phyloP scores from a whole-genome alignment of 2,113 vertebrate species.

The Solenodon paradoxus region DNA sequence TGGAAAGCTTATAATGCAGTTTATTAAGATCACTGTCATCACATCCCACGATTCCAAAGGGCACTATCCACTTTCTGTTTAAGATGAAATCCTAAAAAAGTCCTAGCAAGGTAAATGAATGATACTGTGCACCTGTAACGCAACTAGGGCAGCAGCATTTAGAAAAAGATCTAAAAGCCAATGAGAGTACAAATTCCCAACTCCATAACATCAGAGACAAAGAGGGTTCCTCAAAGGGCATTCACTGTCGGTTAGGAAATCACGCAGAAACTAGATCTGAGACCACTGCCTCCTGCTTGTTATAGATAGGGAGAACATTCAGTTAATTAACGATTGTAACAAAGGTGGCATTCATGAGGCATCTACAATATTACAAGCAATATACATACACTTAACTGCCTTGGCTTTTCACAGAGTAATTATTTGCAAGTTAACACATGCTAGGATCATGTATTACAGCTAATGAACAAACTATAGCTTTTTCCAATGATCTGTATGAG shows the following conservation, averaged over 20 bases:
- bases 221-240: not conserved
- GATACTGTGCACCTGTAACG: not conserved
- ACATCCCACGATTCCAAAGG: not conserved
- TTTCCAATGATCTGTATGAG: not conserved
- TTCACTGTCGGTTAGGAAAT: not conserved
- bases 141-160: not conserved
- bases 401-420: slow-evolving; percentile 41
- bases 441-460: slow-evolving; percentile 30
- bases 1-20: not conserved
- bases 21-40: not conserved
- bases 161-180: not conserved
- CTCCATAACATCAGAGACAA: not conserved
- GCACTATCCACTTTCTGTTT: not conserved
- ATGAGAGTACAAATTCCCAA: not conserved
- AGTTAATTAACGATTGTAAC: slow-evolving; percentile 67
- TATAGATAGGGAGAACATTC: slow-evolving; percentile 44
- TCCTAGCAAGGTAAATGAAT: slow-evolving; percentile 61
- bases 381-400: not conserved
- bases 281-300: not conserved
- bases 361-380: slow-evolving; percentile 27
- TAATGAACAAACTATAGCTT: not conserved
- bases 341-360: slow-evolving; percentile 55
- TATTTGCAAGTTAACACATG: slow-evolving; percentile 48
- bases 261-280: slow-evolving; percentile 34
- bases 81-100: not conserved